Conservation (phyloP, 92 coral and sea anemone species). For the Siderastrea radians region DNA sequence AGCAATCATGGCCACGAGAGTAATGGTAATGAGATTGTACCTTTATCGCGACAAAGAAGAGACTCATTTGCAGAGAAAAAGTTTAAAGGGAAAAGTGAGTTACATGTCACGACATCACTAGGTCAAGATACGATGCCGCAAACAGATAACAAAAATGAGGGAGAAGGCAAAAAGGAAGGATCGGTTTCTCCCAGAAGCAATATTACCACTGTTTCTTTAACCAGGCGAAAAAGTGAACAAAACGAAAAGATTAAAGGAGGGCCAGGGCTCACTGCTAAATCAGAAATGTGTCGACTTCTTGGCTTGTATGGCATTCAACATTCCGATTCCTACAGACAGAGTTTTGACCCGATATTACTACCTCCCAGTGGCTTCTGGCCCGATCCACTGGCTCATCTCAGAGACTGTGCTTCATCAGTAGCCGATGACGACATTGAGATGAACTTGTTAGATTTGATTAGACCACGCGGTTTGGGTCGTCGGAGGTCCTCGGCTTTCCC, state of each 20-base stretch:
- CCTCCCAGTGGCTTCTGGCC: slow-evolving; percentile 91
- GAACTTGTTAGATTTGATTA: slow-evolving; percentile 34
- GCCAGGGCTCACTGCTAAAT: slow-evolving; percentile 43
- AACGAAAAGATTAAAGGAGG: neutral
- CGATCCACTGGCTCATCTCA: slow-evolving; percentile 65
- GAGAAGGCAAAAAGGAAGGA: slow-evolving; percentile 11
- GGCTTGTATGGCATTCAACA: slow-evolving; percentile 77
- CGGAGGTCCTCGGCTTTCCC: slow-evolving; percentile 62
- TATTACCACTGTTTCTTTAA: slow-evolving; percentile 26
- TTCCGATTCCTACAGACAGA: slow-evolving; percentile 73
- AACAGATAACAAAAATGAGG: slow-evolving; percentile 20
- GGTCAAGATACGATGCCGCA: slow-evolving; percentile 7
- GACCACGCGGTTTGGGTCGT: slow-evolving; percentile 55
- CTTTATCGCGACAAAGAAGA: slow-evolving; percentile 4
- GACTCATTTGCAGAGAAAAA: neutral
- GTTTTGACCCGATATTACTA: slow-evolving; percentile 74
- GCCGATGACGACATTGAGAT: slow-evolving; percentile 25
- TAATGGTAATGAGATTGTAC: slow-evolving; percentile 12
- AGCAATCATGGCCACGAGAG: slow-evolving; percentile 7
- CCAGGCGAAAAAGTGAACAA: slow-evolving; percentile 42
- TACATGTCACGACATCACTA: slow-evolving; percentile 1
- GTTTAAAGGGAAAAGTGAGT: slow-evolving; percentile 29
- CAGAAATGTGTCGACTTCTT: slow-evolving; percentile 71
- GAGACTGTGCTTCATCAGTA: slow-evolving; percentile 22
- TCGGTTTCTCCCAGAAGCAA: slow-evolving; percentile 52